Evolutionary conservation across 2,888 invertebrate genomes (phyloP), one percentile per base, ranked within the genome.

Genomic region (Philaethria dido): DNA sequence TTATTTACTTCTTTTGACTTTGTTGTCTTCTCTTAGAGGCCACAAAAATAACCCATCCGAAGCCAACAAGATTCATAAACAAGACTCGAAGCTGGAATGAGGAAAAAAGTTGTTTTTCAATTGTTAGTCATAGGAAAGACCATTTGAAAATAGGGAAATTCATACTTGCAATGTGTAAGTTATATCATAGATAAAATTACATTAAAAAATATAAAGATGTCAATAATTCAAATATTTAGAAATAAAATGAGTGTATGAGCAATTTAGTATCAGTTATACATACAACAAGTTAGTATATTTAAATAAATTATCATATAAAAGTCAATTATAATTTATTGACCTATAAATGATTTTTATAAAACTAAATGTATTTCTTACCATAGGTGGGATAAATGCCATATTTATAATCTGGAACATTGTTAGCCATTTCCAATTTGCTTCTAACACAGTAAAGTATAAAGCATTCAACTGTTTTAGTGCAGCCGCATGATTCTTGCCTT

Each of bases 1-100:
- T 68, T 65, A n/a, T n/a, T 57, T 73, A 73, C 66, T 88, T 91
- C 74, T 83, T 89, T 74, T 86, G 83, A 67, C 75, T 82, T 70
- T 88, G 84, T 76, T 94, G 94, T 13, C 95, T 93, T 77, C 96
- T 93, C 80, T 95, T 95, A 69, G 94, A 94, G 2, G 96, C 95
- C 61, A 97, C 79, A 80, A 95, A 96, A 81, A 97, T 94, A 1
- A 95, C 94, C 97, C 97, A 97, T 74, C 96, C 93, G 79, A 97
- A 96, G 54, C 96, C 96, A 67, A 97, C 94, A n/a, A 96, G 77
- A 80, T 96, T 96, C 82, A 94, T 94, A 68, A 95, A 93, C 13
- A 97, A 87, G n/a, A 96, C 96, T 74, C 96, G 91, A 63, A 97
- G 85, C 96, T 97, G 89, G 73, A 95, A 94, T 74, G 66, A 72